phyloP scores from a whole-genome alignment of 2,888 invertebrate species.

The Frankliniella intonsa region DNA sequence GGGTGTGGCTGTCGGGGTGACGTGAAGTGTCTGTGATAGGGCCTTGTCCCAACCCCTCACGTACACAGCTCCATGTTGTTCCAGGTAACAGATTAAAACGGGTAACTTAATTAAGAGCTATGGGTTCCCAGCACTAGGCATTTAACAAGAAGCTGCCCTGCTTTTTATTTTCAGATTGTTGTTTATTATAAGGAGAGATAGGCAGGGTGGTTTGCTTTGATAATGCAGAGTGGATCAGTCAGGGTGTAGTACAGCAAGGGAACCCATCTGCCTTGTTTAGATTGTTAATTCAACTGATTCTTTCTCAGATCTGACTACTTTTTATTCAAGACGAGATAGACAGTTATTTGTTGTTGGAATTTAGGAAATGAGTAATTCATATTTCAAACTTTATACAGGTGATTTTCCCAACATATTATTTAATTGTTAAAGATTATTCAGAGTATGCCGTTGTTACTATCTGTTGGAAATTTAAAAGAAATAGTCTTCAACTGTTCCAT shows the following conservation, averaged over 20 bases:
- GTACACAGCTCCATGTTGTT: not conserved
- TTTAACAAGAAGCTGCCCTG: not conserved
- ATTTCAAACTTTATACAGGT: conserved; percentile 1
- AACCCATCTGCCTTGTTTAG: not conserved
- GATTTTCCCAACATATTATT: not conserved
- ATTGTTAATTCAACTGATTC: not conserved
- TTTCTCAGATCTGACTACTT: conserved; percentile 16
- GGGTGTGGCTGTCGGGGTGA: not conserved
- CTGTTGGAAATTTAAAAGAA: not conserved
- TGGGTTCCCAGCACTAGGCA: not conserved
- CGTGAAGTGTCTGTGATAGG: conserved; percentile 8
- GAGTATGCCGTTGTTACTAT: not conserved
- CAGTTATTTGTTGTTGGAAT: not conserved
- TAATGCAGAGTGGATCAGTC: not conserved
- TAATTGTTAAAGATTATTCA: conserved; percentile 5
- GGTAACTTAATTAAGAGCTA: not conserved
- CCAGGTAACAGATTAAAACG: not conserved
- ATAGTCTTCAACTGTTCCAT: conserved; percentile 11
- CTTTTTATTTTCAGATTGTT: conserved; percentile 18
- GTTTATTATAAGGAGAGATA: conserved; percentile 18
- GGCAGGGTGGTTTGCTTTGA: not conserved
- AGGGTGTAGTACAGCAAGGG: not conserved
- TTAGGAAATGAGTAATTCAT: not conserved
- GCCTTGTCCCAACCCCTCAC: conserved; percentile 1
- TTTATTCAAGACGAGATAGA: conserved; percentile 21